These are phyloP conservation scores for Caligus rogercresseyi DNA, from an alignment of 1,140 invertebrate species.

Conservation along the genomic window DNA sequence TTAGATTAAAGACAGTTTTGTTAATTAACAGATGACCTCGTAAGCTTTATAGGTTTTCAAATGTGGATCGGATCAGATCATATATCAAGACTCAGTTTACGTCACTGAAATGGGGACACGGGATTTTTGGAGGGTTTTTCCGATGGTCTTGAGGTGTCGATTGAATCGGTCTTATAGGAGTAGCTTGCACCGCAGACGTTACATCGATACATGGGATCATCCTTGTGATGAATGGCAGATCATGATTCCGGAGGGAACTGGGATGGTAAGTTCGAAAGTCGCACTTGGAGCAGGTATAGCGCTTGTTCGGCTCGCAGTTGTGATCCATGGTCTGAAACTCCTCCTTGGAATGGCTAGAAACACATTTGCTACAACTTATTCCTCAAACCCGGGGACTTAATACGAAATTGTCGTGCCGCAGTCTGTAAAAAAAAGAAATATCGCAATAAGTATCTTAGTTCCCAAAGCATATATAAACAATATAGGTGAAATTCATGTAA, in stretches of 20 bases:
- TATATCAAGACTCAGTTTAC: too few species aligned
- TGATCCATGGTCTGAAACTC: not conserved
- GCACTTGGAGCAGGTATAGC: not conserved
- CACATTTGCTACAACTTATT: not conserved
- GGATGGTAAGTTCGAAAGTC: not conserved
- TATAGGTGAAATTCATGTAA: too few species aligned
- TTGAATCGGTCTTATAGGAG: not conserved
- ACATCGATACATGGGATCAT: not conserved
- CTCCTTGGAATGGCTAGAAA: not conserved
- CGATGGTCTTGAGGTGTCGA: not conserved
- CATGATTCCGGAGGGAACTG: not conserved
- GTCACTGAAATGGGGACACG: too few species aligned
- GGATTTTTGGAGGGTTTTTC: not conserved
- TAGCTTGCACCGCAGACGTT: not conserved
- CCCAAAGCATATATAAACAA: too few species aligned
- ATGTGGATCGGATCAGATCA: too few species aligned
- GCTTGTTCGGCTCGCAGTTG: not conserved
- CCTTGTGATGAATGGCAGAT: not conserved
- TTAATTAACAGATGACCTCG: too few species aligned
- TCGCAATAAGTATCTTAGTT: too few species aligned
- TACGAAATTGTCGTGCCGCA: not conserved
- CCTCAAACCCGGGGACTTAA: not conserved
- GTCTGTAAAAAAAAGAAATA: too few species aligned
- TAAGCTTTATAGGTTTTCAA: too few species aligned
- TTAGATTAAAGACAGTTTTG: too few species aligned